Base-by-base conservation (phyloP, 2,113 vertebrate species). In the Talpa occidentalis region DNA sequence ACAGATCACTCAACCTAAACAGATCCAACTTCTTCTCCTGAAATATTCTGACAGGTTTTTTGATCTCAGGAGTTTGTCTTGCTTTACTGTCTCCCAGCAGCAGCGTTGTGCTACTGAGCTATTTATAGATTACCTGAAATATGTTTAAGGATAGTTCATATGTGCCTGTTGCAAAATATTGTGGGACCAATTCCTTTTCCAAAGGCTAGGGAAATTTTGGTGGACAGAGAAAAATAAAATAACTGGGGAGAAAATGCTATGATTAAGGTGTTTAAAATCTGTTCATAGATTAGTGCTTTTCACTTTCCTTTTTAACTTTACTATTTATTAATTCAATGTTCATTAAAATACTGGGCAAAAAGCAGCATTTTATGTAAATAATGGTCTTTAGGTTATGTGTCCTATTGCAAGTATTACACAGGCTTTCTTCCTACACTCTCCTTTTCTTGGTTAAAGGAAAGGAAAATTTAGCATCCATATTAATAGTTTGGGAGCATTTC, bases 91-190 rank as follows among this genome's bases (percentile, higher is more conserved):
- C 92, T 95, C 94, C 84, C 69, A 91, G 96, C 93, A 91, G 94
- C 88, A 96, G 91, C 59, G 40, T 96, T 95, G 76, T 72, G 95
- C 95, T 81, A 87, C 56, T 81, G 92, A 97, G 92, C 94, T 97
- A 97, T 97, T 98, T 97, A 97, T 94, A 98, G 97, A 90, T 70
- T 94, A 97, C 92, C 94, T 97, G 93, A 66, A 97, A 94, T 87
- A 84, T 42, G 78, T 79, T 0, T 96, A 94, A 97, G 93, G 82
- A 88, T 73, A 94, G 83, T 78, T 95, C 70, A 70, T 77, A 84
- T 70, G 54, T 96, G 95, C 91, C 87, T 94, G 44, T 44, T 40
- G 9, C 64, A 97, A 94, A 96, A 62, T 83, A 96, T 95, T 97
- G 62, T 69, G 85, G 93, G 96, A 97, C 86, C 96, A 95, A 94